A percentile compares a stretch with the other conserved stretches of the same genome.
These are phyloP conservation scores for Rhegmatorhina hoffmannsi DNA, from an alignment of 2,113 vertebrate genomes.

Conservation along the genomic window DNA sequence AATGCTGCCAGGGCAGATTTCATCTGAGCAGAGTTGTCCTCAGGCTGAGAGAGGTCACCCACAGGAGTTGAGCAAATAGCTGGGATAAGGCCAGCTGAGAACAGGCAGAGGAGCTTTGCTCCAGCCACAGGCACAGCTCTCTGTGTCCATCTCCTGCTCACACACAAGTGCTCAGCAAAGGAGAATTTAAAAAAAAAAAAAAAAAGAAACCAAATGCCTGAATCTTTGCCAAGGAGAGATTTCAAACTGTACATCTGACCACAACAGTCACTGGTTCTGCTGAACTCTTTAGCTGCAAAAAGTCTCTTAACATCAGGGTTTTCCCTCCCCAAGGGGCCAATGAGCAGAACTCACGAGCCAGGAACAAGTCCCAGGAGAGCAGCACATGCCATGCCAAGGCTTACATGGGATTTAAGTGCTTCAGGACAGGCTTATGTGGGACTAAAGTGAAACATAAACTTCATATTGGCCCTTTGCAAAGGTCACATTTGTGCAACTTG, in stretches of 20 bases:
- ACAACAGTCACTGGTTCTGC: neutral
- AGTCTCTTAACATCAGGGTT: slow-evolving; percentile 4
- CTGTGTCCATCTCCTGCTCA: slow-evolving; percentile 14
- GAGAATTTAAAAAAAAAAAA: neutral
- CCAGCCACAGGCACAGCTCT: neutral
- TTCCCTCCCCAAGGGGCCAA: neutral
- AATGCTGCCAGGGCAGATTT: slow-evolving; percentile 57
- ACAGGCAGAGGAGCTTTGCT: neutral
- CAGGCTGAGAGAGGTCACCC: slow-evolving; percentile 58
- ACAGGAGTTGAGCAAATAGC: slow-evolving; percentile 59
- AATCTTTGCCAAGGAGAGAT: slow-evolving; percentile 43
- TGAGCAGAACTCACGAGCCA: neutral
- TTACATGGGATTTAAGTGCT: slow-evolving; percentile 49
- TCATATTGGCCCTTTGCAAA: neutral
- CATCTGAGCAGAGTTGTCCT: slow-evolving; percentile 46
- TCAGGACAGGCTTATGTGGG: slow-evolving; percentile 24
- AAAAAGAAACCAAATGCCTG: neutral
- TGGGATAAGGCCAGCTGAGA: neutral
- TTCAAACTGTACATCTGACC: neutral
- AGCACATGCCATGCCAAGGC: slow-evolving; percentile 18
- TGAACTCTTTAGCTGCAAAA: slow-evolving; percentile 33
- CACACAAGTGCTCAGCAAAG: neutral
- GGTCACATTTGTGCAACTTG: neutral
- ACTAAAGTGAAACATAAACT: slow-evolving; percentile 43
- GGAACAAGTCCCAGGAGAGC: slow-evolving; percentile 12